Evolutionary conservation across 2,888 invertebrate species (phyloP).

Genomic region (Hirtodrosophila duncani): DNA sequence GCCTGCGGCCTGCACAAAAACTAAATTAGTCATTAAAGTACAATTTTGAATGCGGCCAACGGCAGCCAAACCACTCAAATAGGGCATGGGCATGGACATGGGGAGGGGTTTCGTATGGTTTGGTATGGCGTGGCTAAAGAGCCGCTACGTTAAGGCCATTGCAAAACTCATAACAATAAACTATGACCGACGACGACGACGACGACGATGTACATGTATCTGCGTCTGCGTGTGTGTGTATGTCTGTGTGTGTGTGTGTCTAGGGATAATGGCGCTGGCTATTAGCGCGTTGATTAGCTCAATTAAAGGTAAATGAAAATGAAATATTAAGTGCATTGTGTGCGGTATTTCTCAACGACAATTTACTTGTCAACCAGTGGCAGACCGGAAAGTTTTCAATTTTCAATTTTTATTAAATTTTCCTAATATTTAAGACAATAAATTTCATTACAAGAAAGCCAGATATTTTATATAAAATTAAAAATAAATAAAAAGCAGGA

Average conservation of each 20-base stretch:
- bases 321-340: constrained; percentile 51
- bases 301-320: constrained; percentile 65
- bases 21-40: constrained; percentile 70
- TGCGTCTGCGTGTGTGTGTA: not conserved
- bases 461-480: no score
- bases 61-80: constrained; percentile 13
- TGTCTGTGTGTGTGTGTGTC: constrained; percentile 14
- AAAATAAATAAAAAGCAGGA: no score
- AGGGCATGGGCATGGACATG: no score
- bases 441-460: no score
- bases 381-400: no score
- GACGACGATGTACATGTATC: constrained; percentile 12
- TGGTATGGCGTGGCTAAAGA: no score
- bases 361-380: not conserved
- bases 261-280: constrained; percentile 47
- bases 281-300: constrained; percentile 68
- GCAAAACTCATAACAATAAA: constrained; percentile 64
- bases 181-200: constrained; percentile 41
- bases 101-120: no score
- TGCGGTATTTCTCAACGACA: not conserved
- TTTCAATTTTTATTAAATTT: no score
- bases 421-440: no score
- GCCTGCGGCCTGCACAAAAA: constrained; percentile 37
- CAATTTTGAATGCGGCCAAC: constrained; percentile 56
- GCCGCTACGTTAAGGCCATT: constrained; percentile 25